Evolutionary conservation across 2,888 invertebrate genomes (phyloP).

Genomic region (Rhagophthalmus giganteus): DNA sequence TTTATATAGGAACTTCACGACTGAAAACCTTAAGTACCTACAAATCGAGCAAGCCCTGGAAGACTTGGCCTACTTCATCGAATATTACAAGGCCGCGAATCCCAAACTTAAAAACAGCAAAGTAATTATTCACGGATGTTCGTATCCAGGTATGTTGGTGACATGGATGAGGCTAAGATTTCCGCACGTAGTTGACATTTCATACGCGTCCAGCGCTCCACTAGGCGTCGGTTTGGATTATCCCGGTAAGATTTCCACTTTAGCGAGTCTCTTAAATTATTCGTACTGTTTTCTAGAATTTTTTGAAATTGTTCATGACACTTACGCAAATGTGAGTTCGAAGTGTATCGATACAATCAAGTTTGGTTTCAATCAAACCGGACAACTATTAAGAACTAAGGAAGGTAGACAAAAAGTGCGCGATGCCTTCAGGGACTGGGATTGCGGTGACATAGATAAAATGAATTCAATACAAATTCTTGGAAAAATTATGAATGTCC

Average conservation of each 20-base stretch:
- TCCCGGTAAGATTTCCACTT: conserved; percentile 9
- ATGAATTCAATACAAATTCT: conserved; percentile 14
- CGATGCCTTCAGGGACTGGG: conserved; percentile 15
- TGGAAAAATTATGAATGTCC: conserved; percentile 3
- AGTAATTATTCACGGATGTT: conserved; percentile 60
- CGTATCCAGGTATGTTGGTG: conserved; percentile 64
- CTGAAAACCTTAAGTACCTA: conserved; percentile 12
- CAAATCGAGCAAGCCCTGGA: conserved; percentile 20
- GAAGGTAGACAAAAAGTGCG: conserved; percentile 13
- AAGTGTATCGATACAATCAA: conserved; percentile 14
- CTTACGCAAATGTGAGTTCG: conserved; percentile 18
- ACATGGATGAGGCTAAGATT: conserved; percentile 63
- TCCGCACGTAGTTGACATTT: conserved; percentile 62
- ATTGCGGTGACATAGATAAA: conserved; percentile 5
- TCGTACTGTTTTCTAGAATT: conserved; percentile 17
- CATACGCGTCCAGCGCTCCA: conserved; percentile 64
- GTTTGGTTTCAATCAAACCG: conserved; percentile 10
- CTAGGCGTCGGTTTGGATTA: conserved; percentile 20
- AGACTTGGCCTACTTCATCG: conserved; percentile 23
- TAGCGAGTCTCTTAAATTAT: too few relatives aligned
- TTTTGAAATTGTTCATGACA: conserved; percentile 13
- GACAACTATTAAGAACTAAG: conserved; percentile 4
- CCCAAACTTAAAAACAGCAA: conserved; percentile 5
- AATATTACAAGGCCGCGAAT: conserved; percentile 5
- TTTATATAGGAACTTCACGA: conserved; percentile 11